Conservation (phyloP, 2,113 vertebrate species). For the Pheucticus melanocephalus region DNA sequence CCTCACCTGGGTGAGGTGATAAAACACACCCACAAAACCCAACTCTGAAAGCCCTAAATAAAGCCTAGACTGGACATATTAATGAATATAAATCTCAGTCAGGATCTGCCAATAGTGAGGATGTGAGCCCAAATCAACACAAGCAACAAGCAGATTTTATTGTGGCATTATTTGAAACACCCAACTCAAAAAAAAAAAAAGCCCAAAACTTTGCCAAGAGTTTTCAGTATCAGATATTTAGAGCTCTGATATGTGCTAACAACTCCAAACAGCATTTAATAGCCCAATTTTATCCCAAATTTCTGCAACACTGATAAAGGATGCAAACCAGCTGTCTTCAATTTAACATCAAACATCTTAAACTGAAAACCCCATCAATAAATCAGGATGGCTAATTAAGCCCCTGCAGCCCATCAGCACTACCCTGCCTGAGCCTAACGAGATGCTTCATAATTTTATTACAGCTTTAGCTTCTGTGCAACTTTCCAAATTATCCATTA, state of each 20-base stretch:
- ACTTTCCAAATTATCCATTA: neutral
- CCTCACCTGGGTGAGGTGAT: rapidly evolving
- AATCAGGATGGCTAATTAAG: slow-evolving; percentile 28
- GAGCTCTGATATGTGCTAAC: neutral
- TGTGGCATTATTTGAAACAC: rapidly evolving
- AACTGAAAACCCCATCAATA: slow-evolving; percentile 10
- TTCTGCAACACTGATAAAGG: neutral
- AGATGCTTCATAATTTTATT: slow-evolving; percentile 34
- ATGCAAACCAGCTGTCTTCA: slow-evolving; percentile 24
- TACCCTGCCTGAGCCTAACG: neutral
- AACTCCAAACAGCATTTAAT: neutral
- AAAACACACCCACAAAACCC: neutral
- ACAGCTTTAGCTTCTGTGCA: slow-evolving; percentile 23
- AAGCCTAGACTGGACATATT: rapidly evolving
- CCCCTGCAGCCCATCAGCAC: neutral
- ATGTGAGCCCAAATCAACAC: neutral
- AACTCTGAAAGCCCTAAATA: neutral
- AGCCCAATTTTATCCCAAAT: neutral
- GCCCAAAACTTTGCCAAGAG: neutral
- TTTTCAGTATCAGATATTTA: neutral
- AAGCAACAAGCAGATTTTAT: rapidly evolving
- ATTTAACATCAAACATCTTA: neutral
- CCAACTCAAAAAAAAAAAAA: neutral
- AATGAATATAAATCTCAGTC: neutral
- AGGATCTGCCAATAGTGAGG: neutral